Base-by-base conservation (phyloP, 1,140 invertebrate species). In the Danaus melanippus region DNA sequence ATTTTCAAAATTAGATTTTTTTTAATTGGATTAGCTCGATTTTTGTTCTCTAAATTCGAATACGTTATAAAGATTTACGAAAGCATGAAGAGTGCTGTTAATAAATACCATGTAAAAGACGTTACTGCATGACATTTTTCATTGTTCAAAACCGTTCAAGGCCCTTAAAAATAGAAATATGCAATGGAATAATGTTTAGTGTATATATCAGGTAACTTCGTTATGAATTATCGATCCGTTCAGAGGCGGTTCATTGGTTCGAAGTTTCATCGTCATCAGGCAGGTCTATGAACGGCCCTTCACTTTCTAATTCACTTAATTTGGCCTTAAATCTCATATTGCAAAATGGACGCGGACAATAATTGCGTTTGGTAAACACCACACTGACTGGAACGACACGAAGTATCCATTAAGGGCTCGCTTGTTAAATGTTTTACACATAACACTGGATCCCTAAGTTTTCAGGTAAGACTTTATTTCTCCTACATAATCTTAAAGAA, bases 291-390 rank as follows among this genome's bases (percentile, higher is more conserved):
- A 55, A 58, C 58, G 52, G 46, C 50, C 62, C 67, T 74, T 64
- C 53, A 58, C 53, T 74, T 71, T 71, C 73, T 81, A 84, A 84
- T 84, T 84, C 76, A 84, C 67, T 84, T 79, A 84, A 84, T 81
- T 79, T 76, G 76, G 68, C 70, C 70, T 63, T 79, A 80, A 81
- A 84, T 84, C 80, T 81, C 76, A 84, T 84, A 80, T 78, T 84
- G 71, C 74, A 73, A 75, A 79, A 80, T 83, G 79, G 74, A 79
- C 76, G 72, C 56, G 64, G 65, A 41, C 68, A 76, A 74, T 84
- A 84, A 84, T 81, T 81, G 66, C 71, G 76, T 84, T 84, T 84
- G 62, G 67, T 71, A 77, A 77, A 76, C 69, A 79, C 61, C 66
- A 58, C 63, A 60, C 62, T 65, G 60, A 53, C 50, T 58, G 47